Evolutionary conservation across 2,113 vertebrate species (phyloP).

Genomic region (Dasyornis broadbenti): DNA sequence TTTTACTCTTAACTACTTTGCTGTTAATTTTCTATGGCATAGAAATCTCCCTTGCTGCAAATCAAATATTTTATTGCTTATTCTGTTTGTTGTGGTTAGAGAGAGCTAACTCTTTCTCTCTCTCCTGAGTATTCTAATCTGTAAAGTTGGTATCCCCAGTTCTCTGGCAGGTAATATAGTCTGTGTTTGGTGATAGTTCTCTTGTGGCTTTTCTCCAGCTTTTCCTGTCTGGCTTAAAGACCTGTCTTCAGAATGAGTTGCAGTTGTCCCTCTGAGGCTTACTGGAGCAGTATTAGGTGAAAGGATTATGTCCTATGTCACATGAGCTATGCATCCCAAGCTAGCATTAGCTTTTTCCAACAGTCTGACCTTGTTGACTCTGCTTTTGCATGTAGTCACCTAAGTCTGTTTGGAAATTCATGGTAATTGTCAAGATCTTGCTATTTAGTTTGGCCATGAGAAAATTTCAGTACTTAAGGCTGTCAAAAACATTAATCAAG

Average conservation of each 20-base stretch:
- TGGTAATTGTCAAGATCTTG: background rate
- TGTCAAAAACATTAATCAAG: background rate
- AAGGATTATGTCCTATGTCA: slow-evolving; percentile 29
- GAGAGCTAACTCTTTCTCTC: background rate
- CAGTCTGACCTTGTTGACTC: slow-evolving; percentile 13
- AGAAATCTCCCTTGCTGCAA: background rate
- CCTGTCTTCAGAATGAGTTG: background rate
- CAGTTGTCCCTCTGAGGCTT: background rate
- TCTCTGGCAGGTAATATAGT: background rate
- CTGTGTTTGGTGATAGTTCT: background rate
- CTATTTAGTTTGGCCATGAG: background rate
- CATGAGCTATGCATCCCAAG: background rate
- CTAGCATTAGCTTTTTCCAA: background rate
- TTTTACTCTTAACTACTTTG: background rate
- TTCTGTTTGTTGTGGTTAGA: background rate
- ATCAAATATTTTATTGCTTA: background rate
- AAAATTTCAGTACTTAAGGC: background rate
- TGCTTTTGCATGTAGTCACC: background rate
- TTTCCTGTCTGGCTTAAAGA: background rate
- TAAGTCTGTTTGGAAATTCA: background rate
- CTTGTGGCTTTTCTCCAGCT: background rate
- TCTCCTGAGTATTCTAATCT: background rate
- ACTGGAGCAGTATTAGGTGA: background rate
- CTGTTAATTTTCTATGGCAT: background rate
- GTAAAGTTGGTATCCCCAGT: background rate